These are phyloP conservation scores for Crotalus helleri DNA, from an alignment of 2,113 vertebrate species.

Conservation along the genomic window DNA sequence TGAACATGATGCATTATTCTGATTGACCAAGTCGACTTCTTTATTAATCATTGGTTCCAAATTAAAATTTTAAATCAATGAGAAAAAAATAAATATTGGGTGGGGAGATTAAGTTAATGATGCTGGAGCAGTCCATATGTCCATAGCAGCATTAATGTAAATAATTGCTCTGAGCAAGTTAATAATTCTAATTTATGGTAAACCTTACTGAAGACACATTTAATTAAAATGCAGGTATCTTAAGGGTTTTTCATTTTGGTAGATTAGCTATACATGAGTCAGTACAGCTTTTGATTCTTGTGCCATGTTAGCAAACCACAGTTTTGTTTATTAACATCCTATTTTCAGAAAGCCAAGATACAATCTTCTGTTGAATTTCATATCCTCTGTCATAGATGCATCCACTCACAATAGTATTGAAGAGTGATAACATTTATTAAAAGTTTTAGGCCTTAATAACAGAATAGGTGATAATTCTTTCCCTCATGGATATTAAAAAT, in stretches of 20 bases:
- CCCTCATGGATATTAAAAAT: constrained; percentile 57
- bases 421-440: constrained; percentile 86
- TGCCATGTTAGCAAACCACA: constrained; percentile 35
- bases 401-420: constrained; percentile 59
- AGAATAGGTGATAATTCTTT: constrained; percentile 56
- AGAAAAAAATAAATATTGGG: neutral
- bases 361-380: constrained; percentile 73
- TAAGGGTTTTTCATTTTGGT: constrained; percentile 1
- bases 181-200: constrained; percentile 8
- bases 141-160: neutral
- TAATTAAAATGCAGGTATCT: constrained; percentile 42
- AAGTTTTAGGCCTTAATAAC: constrained; percentile 81
- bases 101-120: constrained; percentile 6
- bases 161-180: constrained; percentile 16
- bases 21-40: neutral
- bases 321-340: constrained; percentile 42
- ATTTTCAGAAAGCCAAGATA: constrained; percentile 59
- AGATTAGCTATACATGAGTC: constrained; percentile 6
- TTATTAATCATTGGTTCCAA: accelerated
- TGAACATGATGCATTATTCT: neutral
- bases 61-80: neutral
- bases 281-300: constrained; percentile 41
- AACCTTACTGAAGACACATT: neutral
- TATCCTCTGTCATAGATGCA: constrained; percentile 62
- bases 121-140: neutral